phyloP scores from a whole-genome alignment of 2,113 vertebrate species.

The Eulacestoma nigropectus region DNA sequence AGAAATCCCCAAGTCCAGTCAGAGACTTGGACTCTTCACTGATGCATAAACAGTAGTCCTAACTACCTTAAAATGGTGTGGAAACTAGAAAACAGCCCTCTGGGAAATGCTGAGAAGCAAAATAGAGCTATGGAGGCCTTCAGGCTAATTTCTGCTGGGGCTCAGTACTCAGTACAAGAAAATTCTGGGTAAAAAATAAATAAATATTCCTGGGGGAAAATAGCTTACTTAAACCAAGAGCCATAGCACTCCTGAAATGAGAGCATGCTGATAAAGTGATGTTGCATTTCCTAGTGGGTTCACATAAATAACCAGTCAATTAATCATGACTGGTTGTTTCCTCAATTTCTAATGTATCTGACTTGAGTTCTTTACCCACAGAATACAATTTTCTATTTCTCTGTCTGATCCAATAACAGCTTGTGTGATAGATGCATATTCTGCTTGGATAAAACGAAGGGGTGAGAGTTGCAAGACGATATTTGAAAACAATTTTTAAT shows the following conservation, averaged over 20 bases:
- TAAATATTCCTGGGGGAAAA: not conserved
- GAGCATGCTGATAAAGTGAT: not conserved
- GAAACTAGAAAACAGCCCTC: not conserved
- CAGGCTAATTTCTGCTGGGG: not conserved
- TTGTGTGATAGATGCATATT: not conserved
- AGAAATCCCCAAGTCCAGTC: not conserved
- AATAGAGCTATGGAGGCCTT: not conserved
- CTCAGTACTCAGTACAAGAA: not conserved
- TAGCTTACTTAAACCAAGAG: conserved; percentile 8
- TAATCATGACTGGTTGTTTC: conserved; percentile 17
- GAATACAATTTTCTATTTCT: conserved; percentile 7
- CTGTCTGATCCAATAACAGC: not conserved
- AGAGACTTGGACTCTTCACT: not conserved
- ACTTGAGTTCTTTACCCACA: not conserved
- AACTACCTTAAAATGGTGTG: not conserved
- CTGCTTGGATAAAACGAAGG: not conserved
- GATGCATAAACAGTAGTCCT: not conserved
- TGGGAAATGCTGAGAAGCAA: not conserved
- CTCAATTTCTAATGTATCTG: conserved; percentile 9
- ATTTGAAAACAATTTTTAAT: not conserved
- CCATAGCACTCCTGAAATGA: not conserved
- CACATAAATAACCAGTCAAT: conserved; percentile 32
- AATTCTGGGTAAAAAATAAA: not conserved
- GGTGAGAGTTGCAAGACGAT: not conserved
- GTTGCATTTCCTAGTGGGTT: conserved; percentile 24